Percentiles rank a stretch among this genome's conserved stretches.
Conservation (phyloP, 53 echinoderm and acorn worm species). For the Crossaster papposus region DNA sequence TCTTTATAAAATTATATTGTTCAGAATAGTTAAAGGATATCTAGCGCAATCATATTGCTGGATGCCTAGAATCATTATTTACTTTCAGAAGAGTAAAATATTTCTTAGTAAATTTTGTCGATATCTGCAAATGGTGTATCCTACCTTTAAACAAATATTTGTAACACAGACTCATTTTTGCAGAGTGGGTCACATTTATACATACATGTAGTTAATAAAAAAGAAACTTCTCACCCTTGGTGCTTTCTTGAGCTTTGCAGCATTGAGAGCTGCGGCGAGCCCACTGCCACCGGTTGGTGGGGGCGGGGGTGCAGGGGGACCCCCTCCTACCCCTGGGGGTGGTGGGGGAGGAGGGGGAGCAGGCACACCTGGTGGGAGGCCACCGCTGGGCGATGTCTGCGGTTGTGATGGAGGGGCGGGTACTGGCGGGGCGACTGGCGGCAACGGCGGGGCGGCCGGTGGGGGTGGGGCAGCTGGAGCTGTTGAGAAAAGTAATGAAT, state of each 20-base stretch:
- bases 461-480: slow-evolving; percentile 59
- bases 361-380: slow-evolving; percentile 68
- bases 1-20: no score
- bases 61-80: no score
- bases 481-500: slow-evolving; percentile 56
- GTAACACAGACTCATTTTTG: neutral
- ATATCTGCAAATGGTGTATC: no score
- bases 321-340: slow-evolving; percentile 52
- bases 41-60: no score
- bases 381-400: slow-evolving; percentile 65
- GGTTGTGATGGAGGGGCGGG: slow-evolving; percentile 54
- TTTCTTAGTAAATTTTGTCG: no score
- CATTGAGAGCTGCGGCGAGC: slow-evolving; percentile 74
- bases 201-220: neutral
- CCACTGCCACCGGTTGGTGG: slow-evolving; percentile 56
- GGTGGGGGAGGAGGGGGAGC: slow-evolving; percentile 85
- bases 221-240: neutral
- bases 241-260: slow-evolving; percentile 81
- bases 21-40: no score
- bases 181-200: neutral
- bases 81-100: no score
- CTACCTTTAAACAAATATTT: no score
- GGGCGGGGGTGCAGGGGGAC: slow-evolving; percentile 44
- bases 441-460: slow-evolving; percentile 55
- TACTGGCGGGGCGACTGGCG: slow-evolving; percentile 50